phyloP scores from a whole-genome alignment of 2,113 vertebrate genomes.

The Calidris pygmaea region DNA sequence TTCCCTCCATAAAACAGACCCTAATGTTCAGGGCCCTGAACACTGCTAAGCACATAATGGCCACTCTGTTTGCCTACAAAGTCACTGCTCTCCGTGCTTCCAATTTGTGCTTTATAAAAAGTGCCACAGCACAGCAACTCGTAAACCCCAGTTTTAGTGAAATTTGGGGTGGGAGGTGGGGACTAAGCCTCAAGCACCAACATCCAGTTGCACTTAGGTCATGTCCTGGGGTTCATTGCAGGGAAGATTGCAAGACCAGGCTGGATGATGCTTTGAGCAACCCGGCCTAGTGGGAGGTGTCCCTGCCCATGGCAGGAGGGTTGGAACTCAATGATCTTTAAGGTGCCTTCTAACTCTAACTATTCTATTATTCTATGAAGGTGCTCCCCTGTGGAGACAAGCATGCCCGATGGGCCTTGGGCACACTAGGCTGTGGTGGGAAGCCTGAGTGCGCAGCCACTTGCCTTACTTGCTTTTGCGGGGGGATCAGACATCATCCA shows the following conservation, averaged over 20 bases:
- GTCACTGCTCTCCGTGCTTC: neutral
- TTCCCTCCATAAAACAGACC: neutral
- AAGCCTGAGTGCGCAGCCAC: neutral
- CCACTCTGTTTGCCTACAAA: neutral
- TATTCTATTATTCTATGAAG: too few species aligned
- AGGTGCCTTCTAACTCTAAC: too few species aligned
- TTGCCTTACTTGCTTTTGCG: neutral
- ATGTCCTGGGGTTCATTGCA: neutral
- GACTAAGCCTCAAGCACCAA: neutral
- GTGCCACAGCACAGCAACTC: fast-evolving
- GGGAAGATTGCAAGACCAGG: neutral
- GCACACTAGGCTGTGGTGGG: neutral
- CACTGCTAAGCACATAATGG: neutral
- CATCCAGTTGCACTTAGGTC: neutral
- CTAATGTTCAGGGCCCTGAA: neutral
- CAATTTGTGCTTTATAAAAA: neutral
- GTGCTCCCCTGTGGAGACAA: neutral
- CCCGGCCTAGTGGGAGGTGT: too few species aligned
- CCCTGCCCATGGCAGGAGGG: too few species aligned
- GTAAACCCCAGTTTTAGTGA: neutral
- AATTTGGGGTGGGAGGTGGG: neutral
- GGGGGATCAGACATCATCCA: neutral
- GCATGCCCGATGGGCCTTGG: fast-evolving
- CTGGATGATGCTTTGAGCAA: too few species aligned
- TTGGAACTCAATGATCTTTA: too few species aligned